Conservation (phyloP, 2,113 vertebrate species). For the Spermophilus dauricus region DNA sequence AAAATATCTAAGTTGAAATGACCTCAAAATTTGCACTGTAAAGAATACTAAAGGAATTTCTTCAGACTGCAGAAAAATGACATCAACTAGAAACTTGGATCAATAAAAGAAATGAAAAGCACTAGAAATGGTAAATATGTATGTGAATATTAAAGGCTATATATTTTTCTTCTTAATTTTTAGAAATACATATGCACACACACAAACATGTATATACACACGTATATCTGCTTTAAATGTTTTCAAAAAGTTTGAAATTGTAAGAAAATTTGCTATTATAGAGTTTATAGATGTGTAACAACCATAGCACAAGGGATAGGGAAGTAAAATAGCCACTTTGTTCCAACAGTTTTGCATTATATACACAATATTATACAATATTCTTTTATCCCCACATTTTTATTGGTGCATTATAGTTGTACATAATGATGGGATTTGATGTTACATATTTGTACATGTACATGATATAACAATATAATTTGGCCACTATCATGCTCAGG, state of each 20-base stretch:
- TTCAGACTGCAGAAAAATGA: background rate
- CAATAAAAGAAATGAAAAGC: background rate
- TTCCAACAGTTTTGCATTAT: background rate
- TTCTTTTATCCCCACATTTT: background rate
- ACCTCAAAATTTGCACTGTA: background rate
- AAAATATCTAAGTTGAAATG: background rate
- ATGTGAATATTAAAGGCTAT: background rate
- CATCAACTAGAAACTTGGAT: background rate
- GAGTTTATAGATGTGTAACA: background rate
- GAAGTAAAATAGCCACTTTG: background rate
- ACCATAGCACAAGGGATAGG: background rate
- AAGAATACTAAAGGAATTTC: background rate
- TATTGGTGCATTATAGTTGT: no score
- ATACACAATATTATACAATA: background rate
- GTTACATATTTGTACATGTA: no score
- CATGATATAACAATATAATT: no score
- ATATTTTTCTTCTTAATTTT: background rate
- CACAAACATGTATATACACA: no score
- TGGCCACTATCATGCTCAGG: no score
- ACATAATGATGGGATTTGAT: no score
- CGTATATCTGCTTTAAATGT: background rate
- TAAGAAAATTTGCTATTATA: background rate
- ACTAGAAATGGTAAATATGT: background rate
- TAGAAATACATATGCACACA: background rate
- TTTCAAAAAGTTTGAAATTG: background rate